These are phyloP conservation scores for Bolborhynchus lineola DNA, from an alignment of 2,113 vertebrate species.

Conservation along the genomic window DNA sequence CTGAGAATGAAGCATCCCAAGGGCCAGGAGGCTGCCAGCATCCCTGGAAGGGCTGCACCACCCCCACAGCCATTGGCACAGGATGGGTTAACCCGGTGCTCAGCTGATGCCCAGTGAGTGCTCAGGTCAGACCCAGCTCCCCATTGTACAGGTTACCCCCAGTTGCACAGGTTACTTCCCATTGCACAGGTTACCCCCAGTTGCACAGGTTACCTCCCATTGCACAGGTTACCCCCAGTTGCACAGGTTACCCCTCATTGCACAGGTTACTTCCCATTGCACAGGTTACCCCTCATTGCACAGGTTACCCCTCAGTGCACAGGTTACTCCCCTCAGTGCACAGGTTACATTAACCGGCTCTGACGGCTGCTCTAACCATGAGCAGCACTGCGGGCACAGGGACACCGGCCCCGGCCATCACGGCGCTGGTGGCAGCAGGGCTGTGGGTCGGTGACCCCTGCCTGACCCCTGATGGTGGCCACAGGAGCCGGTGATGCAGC, in stretches of 20 bases:
- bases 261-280: no score
- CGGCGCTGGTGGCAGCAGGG: fast-evolving
- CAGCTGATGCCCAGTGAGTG: neutral
- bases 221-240: no score
- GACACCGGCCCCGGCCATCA: neutral
- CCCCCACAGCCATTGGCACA: neutral
- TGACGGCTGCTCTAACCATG: neutral
- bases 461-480: conserved; percentile 1
- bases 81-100: neutral
- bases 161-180: fast-evolving
- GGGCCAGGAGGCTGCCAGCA: neutral
- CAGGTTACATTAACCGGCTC: neutral
- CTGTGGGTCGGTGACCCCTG: fast-evolving
- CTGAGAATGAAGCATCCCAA: neutral
- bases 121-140: neutral
- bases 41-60: neutral
- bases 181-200: no score
- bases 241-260: no score
- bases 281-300: no score
- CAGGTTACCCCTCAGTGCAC: no score
- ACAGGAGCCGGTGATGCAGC: neutral
- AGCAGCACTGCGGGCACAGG: neutral
- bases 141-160: no score
- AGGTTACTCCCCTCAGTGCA: no score
- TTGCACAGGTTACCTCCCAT: no score